phyloP scores from a whole-genome alignment of 2,113 vertebrate species.

The Colaptes auratus region DNA sequence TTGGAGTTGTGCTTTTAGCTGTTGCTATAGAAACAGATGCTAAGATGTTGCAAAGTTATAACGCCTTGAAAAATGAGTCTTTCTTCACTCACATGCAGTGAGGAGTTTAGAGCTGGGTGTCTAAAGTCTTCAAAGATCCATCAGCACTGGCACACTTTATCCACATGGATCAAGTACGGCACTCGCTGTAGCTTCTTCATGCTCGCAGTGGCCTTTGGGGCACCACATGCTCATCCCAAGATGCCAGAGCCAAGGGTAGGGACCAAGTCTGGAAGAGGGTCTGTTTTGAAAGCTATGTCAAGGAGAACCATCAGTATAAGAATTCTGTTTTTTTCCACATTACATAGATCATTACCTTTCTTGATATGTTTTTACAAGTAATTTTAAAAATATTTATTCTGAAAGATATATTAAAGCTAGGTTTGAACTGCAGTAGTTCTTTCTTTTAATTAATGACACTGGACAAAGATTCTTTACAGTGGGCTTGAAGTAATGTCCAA shows the following conservation, averaged over 20 bases:
- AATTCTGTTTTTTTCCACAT: not conserved
- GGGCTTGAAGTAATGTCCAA: not conserved
- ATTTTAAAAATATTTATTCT: not conserved
- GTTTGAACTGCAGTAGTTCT: not conserved
- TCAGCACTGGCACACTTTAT: not conserved
- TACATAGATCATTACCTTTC: not conserved
- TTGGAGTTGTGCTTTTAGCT: not conserved
- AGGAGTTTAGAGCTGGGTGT: not conserved
- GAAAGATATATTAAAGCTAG: not conserved
- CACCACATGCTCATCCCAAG: not conserved
- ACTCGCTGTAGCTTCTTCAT: not conserved
- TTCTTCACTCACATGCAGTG: not conserved
- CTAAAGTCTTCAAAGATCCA: not conserved
- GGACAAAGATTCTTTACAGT: not conserved
- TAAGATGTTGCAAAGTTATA: not conserved
- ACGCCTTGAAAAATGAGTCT: not conserved
- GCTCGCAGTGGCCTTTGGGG: not conserved
- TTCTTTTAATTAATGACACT: not conserved
- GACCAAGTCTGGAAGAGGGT: not conserved
- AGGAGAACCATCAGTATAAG: not conserved
- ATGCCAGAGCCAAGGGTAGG: not conserved
- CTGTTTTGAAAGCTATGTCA: not conserved
- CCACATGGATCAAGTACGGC: not conserved
- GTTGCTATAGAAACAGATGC: slow-evolving; percentile 20
- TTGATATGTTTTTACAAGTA: not conserved